A percentile compares a stretch with the other conserved stretches of the same genome.
These are phyloP conservation scores for Arge pagana DNA, from an alignment of 2,888 invertebrate species.

Conservation along the genomic window DNA sequence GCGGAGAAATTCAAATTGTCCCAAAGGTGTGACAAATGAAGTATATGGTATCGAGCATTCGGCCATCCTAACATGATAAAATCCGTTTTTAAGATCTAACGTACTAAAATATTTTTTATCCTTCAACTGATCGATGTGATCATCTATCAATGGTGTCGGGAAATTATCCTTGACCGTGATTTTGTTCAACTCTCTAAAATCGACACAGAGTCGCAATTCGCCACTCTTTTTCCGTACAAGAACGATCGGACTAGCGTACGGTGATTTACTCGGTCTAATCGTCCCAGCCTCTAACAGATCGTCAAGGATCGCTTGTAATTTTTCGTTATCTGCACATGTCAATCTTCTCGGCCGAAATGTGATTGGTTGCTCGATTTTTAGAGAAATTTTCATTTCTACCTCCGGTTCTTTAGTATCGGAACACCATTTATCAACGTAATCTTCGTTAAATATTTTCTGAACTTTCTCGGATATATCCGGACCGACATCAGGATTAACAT, in stretches of 20 bases:
- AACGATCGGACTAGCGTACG: slow-evolving; percentile 21
- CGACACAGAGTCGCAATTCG: slow-evolving; percentile 20
- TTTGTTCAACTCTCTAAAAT: slow-evolving; percentile 19
- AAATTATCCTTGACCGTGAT: slow-evolving; percentile 23
- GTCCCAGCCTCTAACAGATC: background rate
- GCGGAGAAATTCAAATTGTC: slow-evolving; percentile 36
- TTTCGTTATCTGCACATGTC: slow-evolving; percentile 13
- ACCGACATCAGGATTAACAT: background rate
- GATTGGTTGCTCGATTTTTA: slow-evolving; percentile 26
- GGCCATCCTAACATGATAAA: slow-evolving; percentile 29
- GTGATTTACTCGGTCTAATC: slow-evolving; percentile 14
- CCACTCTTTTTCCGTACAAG: slow-evolving; percentile 22
- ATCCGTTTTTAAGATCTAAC: slow-evolving; percentile 34
- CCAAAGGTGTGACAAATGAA: slow-evolving; percentile 30
- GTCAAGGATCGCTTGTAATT: slow-evolving; percentile 12
- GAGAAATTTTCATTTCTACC: slow-evolving; percentile 12
- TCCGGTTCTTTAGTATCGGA: slow-evolving; percentile 8
- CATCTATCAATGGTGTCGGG: slow-evolving; percentile 29
- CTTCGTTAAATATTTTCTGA: slow-evolving; percentile 1
- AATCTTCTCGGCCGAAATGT: slow-evolving; percentile 23
- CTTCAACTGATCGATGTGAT: slow-evolving; percentile 25
- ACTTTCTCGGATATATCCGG: background rate
- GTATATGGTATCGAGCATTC: slow-evolving; percentile 27
- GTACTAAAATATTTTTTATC: slow-evolving; percentile 30
- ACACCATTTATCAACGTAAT: slow-evolving; percentile 15